Evolutionary conservation across 2,797 vertebrate species (phyloP).

Genomic region (Anguilla anguilla): DNA sequence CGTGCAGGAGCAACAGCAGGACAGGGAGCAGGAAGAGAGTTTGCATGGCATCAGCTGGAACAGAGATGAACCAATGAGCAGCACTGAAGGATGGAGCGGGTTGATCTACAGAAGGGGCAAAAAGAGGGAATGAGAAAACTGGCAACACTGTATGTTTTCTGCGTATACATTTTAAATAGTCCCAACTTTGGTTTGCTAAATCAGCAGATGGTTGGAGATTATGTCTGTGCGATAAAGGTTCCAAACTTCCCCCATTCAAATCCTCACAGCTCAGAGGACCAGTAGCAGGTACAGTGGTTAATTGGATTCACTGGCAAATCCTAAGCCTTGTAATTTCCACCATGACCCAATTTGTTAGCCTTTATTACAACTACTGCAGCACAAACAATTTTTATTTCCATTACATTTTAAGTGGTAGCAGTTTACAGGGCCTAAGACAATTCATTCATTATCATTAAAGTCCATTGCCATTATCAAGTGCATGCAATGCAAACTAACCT

Average conservation of each 20-base stretch:
- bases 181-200: not conserved
- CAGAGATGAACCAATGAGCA: slow-evolving; percentile 1
- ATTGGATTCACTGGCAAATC: not conserved
- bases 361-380: not conserved
- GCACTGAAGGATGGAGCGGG: not conserved
- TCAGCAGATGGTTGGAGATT: not conserved
- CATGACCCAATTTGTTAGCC: not conserved
- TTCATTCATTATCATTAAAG: not conserved
- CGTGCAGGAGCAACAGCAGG: slow-evolving; percentile 69
- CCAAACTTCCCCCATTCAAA: not conserved
- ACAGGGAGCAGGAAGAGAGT: slow-evolving; percentile 60
- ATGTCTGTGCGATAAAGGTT: not conserved
- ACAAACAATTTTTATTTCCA: not conserved
- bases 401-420: not conserved
- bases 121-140: not conserved
- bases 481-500: not conserved
- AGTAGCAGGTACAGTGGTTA: not conserved
- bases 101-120: not conserved
- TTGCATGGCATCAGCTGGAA: slow-evolving; percentile 62
- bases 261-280: not conserved
- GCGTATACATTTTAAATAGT: slow-evolving; percentile 1
- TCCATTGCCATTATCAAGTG: no score
- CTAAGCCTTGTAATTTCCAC: not conserved
- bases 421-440: not conserved
- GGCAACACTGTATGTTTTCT: not conserved